Conservation (phyloP, 2,797 vertebrate genomes). For the Pseudocheirus occidentalis region DNA sequence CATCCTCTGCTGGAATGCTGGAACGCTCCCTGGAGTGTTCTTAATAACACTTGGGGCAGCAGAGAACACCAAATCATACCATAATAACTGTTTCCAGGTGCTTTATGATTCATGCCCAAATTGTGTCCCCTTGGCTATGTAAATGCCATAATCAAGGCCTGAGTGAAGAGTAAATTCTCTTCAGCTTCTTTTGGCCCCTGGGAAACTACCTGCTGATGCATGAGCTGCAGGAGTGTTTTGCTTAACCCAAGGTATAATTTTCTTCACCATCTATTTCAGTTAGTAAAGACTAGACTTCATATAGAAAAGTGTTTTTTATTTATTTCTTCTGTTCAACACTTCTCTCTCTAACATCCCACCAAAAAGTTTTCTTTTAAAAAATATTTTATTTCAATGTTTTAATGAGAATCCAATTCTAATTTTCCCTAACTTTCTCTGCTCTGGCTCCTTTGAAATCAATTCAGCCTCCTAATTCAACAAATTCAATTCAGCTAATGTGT, state of each 20-base stretch:
- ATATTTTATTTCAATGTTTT: slow-evolving; percentile 31
- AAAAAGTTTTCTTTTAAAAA: slow-evolving; percentile 14
- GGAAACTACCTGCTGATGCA: neutral
- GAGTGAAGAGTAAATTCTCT: slow-evolving; percentile 48
- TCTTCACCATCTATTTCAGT: slow-evolving; percentile 26
- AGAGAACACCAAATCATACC: neutral
- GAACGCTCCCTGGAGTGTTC: neutral
- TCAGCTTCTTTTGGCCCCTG: slow-evolving; percentile 28
- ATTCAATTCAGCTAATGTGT: neutral
- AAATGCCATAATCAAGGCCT: slow-evolving; percentile 55
- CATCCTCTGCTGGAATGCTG: neutral
- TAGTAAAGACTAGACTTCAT: slow-evolving; percentile 35
- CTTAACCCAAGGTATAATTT: slow-evolving; percentile 52
- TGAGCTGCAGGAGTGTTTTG: slow-evolving; percentile 20
- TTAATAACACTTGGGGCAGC: neutral
- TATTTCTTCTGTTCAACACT: neutral
- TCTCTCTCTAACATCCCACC: slow-evolving; percentile 4
- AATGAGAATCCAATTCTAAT: slow-evolving; percentile 21
- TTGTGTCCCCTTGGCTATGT: slow-evolving; percentile 41
- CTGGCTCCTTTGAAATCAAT: neutral
- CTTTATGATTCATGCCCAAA: slow-evolving; percentile 37
- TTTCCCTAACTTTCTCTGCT: neutral
- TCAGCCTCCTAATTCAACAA: neutral
- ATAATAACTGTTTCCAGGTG: neutral
- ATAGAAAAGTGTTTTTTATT: neutral